phyloP scores from a whole-genome alignment of 2,888 invertebrate species.

The Thyatira batis region DNA sequence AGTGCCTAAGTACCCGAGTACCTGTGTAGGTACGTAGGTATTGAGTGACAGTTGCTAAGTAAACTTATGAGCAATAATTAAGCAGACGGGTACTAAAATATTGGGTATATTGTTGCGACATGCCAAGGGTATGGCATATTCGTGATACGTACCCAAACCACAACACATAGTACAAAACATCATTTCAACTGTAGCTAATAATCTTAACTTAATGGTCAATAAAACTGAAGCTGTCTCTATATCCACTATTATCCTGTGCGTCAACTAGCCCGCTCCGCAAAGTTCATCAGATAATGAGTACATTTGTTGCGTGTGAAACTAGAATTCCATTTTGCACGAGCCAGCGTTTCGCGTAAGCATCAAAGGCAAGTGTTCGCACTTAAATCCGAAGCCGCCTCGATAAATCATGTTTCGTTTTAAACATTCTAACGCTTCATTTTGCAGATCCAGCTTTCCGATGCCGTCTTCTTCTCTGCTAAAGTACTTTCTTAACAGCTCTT shows the following conservation, averaged over 20 bases:
- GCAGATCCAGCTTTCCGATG: slow-evolving; percentile 66
- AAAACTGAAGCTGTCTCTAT: not conserved
- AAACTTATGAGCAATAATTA: no score
- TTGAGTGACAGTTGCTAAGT: no score
- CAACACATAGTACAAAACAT: no score
- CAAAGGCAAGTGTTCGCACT: slow-evolving; percentile 56
- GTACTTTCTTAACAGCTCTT: slow-evolving; percentile 68
- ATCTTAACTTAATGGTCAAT: not conserved
- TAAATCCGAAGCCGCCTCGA: slow-evolving; percentile 54
- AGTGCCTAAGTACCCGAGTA: no score
- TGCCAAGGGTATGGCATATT: no score
- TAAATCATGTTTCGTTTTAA: slow-evolving; percentile 60
- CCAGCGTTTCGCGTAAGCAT: slow-evolving; percentile 68
- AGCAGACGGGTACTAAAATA: no score
- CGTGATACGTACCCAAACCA: no score
- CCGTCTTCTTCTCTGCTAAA: slow-evolving; percentile 47
- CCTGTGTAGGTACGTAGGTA: no score
- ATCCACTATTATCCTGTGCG: slow-evolving; percentile 38
- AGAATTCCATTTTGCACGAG: slow-evolving; percentile 78
- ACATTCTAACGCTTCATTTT: slow-evolving; percentile 68
- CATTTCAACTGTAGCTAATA: not conserved
- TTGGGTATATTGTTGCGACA: no score
- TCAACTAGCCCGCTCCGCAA: slow-evolving; percentile 49
- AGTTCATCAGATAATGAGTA: slow-evolving; percentile 79
- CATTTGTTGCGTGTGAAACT: slow-evolving; percentile 82